Base-by-base conservation (phyloP, 2,113 vertebrate genomes). In the Notiomystis cincta region DNA sequence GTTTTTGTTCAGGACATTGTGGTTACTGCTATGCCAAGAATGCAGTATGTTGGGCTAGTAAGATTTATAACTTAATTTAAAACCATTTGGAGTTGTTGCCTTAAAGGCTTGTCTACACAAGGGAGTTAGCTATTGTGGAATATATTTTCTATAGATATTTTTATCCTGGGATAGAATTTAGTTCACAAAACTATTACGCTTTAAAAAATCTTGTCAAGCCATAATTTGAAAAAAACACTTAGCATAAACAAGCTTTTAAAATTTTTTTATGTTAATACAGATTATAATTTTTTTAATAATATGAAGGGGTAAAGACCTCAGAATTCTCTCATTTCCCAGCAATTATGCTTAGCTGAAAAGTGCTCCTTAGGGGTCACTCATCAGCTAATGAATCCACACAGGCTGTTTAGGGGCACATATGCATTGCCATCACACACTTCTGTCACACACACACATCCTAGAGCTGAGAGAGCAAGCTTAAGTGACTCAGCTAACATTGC, bases 21-120 rank as follows among this genome's bases (percentile, higher is more conserved):
- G 93, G 85, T 94, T 95, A 44, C 84, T 89, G 64, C 88, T 88
- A 70, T 93, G 88, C 82, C 80, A 94, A 89, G 90, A 96, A 96
- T 89, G 92, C 72, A 79, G n/a, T 37, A 35, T 7, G 11, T 9
- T 81, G 13, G 45, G 53, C 82, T 84, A 75, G 65, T 42, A 88
- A 93, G 82, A 96, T 93, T 95, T 96, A 84, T 88, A 90, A 95
- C 72, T 94, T 96, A 83, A 94, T 95, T 92, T 90, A 22, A 79
- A 89, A 71, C 42, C 2, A 2, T 71, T 90, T 83, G 51, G 76
- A 90, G n/a, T 81, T 92, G 80, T 83, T 94, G 90, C 58, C 85
- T 93, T 87, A 75, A 86, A 78, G 80, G 72, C 69, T 94, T 82
- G 21, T 72, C 25, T 92, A 75, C 76, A 18, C 72, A 60, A 30